Percentiles rank a stretch among this genome's conserved stretches.
phyloP scores from a whole-genome alignment of 1,140 invertebrate species.

The Drosophila sechellia region DNA sequence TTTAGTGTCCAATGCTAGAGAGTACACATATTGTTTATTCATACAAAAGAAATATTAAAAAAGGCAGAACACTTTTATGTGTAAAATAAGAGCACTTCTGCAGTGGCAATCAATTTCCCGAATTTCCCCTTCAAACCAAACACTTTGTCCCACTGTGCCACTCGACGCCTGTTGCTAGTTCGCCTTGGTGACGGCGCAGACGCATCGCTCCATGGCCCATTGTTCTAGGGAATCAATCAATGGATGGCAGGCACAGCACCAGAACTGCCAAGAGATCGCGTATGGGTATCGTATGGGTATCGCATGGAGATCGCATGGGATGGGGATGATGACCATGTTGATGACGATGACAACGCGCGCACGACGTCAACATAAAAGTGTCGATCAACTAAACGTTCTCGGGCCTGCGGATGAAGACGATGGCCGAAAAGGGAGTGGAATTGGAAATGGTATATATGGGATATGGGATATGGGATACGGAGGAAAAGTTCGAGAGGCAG shows the following conservation, averaged over 20 bases:
- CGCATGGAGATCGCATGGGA: not conserved
- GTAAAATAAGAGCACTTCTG: not conserved
- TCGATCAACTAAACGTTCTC: conserved; percentile 82
- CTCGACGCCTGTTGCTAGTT: conserved; percentile 3
- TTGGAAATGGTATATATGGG: conserved; percentile 5
- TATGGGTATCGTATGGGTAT: not conserved
- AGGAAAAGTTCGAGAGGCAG: conserved; percentile 51
- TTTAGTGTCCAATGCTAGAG: too few relatives aligned
- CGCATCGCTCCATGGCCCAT: conserved; percentile 55
- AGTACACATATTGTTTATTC: too few relatives aligned
- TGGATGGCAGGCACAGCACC: conserved; percentile 72
- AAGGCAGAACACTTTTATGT: not conserved
- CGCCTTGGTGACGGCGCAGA: conserved; percentile 23
- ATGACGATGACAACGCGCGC: conserved; percentile 80
- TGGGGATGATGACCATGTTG: conserved; percentile 40
- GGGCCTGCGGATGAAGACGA: conserved; percentile 30
- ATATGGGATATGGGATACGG: conserved; percentile 6
- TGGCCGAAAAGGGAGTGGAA: conserved; percentile 20
- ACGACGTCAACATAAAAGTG: conserved; percentile 83
- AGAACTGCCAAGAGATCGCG: conserved; percentile 66
- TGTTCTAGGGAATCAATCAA: conserved; percentile 81
- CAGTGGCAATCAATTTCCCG: too few relatives aligned
- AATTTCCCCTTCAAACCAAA: too few relatives aligned
- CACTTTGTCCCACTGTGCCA: conserved; percentile 34
- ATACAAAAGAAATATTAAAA: too few relatives aligned